A percentile compares a stretch with the other conserved stretches of the same genome.
Conservation (phyloP, 2,888 invertebrate species). For the Ectemnius lituratus region DNA sequence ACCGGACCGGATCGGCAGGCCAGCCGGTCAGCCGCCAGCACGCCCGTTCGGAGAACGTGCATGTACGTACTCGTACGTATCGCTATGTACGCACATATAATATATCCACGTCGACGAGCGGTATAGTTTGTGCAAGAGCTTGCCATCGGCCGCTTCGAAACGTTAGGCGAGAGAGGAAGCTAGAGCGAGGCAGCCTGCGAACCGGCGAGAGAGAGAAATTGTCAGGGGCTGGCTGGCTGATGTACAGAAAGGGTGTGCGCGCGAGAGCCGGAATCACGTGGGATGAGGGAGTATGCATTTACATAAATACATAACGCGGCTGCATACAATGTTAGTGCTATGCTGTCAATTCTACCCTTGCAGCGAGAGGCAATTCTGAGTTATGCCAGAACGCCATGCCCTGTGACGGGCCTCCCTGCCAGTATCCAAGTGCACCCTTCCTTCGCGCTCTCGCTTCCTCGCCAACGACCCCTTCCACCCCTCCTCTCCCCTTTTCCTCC, state of each 20-base stretch:
- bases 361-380: conserved; percentile 76
- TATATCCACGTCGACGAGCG: conserved; percentile 52
- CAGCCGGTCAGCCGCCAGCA: background rate
- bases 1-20: background rate
- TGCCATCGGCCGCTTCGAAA: conserved; percentile 54
- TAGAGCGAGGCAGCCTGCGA: conserved; percentile 44
- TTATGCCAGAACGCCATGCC: conserved; percentile 75
- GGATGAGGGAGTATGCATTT: conserved; percentile 73
- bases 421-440: conserved; percentile 52
- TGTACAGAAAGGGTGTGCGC: conserved; percentile 47
- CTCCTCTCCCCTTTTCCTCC: background rate
- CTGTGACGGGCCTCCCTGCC: conserved; percentile 64
- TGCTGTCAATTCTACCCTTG: conserved; percentile 77
- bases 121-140: conserved; percentile 61
- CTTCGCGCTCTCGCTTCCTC: conserved; percentile 45
- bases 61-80: conserved; percentile 43
- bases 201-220: conserved; percentile 23
- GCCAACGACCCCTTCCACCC: background rate
- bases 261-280: conserved; percentile 43
- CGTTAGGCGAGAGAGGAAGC: conserved; percentile 9
- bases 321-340: conserved; percentile 78
- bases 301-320: conserved; percentile 78
- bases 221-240: conserved; percentile 9
- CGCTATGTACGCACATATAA: conserved; percentile 53
- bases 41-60: conserved; percentile 25